phyloP scores from a whole-genome alignment of 2,797 vertebrate species.

The Pyrrhura leucotis region DNA sequence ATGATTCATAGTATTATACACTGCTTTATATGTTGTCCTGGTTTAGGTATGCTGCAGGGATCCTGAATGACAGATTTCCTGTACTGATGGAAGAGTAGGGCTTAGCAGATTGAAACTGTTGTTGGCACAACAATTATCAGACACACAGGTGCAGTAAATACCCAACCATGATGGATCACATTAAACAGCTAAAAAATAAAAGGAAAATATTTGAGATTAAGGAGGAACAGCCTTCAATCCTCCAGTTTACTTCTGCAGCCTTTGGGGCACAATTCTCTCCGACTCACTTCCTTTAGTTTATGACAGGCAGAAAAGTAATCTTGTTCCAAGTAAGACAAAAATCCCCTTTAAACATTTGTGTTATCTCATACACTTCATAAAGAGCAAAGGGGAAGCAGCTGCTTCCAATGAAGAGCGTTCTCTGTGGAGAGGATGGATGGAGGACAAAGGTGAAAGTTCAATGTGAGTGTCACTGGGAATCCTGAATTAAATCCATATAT shows the following conservation, averaged over 20 bases:
- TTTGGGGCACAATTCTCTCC: slow-evolving; percentile 15
- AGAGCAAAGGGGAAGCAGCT: slow-evolving; percentile 34
- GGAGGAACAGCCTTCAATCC: not conserved
- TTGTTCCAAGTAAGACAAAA: slow-evolving; percentile 41
- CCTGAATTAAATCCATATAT: slow-evolving; percentile 24
- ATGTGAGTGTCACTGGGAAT: not conserved
- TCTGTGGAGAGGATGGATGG: not conserved
- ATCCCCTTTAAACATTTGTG: slow-evolving; percentile 38
- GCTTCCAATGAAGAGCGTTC: not conserved
- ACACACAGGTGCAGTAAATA: not conserved
- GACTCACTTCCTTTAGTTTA: slow-evolving; percentile 24
- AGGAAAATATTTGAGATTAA: not conserved
- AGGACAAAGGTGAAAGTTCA: slow-evolving; percentile 55
- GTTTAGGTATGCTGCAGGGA: not conserved
- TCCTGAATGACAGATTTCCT: not conserved
- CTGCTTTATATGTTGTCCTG: not conserved
- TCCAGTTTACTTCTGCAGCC: slow-evolving; percentile 1
- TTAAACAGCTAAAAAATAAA: not conserved
- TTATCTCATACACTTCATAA: slow-evolving; percentile 43
- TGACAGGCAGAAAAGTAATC: slow-evolving; percentile 36
- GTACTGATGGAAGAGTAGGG: not conserved
- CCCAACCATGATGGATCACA: not conserved
- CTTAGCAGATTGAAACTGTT: not conserved
- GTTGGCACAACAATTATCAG: not conserved
- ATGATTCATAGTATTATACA: not conserved